phyloP scores from a whole-genome alignment of 1,140 invertebrate species.

The Geopemphigus sp. region DNA sequence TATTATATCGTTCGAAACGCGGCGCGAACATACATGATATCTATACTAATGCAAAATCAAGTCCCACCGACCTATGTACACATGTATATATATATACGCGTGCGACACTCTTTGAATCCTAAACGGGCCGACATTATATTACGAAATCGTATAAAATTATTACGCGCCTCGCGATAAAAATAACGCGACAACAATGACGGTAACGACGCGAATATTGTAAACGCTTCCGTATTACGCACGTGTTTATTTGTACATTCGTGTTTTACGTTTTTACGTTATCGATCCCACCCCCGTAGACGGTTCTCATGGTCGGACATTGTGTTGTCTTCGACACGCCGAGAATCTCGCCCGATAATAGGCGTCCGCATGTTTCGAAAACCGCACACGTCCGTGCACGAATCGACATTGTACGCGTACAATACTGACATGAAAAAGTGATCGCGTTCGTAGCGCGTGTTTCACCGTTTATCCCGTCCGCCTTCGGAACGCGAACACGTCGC shows the following conservation, averaged over 20 bases:
- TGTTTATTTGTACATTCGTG: not conserved
- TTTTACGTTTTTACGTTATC: conserved; percentile 23
- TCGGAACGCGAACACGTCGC: conserved; percentile 2
- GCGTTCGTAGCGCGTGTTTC: not conserved
- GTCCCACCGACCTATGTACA: too few relatives aligned
- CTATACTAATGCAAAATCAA: not conserved
- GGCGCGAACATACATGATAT: not conserved
- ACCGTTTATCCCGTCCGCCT: not conserved
- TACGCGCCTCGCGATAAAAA: not conserved
- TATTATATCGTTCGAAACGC: not conserved
- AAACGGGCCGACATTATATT: not conserved
- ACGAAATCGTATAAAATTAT: conserved; percentile 18
- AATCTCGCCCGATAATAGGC: conserved; percentile 2
- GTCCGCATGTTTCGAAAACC: not conserved
- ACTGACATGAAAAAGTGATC: not conserved
- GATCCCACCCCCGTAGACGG: not conserved
- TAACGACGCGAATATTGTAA: conserved; percentile 20
- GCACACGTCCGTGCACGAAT: conserved; percentile 3
- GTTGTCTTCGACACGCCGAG: too few relatives aligned
- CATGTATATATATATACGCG: too few relatives aligned
- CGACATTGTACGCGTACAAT: too few relatives aligned
- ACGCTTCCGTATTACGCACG: not conserved
- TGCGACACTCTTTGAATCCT: conserved; percentile 9
- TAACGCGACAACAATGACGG: not conserved
- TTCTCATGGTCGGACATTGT: too few relatives aligned